Base-by-base conservation (phyloP, 1,140 invertebrate species). In the Formica selysi region DNA sequence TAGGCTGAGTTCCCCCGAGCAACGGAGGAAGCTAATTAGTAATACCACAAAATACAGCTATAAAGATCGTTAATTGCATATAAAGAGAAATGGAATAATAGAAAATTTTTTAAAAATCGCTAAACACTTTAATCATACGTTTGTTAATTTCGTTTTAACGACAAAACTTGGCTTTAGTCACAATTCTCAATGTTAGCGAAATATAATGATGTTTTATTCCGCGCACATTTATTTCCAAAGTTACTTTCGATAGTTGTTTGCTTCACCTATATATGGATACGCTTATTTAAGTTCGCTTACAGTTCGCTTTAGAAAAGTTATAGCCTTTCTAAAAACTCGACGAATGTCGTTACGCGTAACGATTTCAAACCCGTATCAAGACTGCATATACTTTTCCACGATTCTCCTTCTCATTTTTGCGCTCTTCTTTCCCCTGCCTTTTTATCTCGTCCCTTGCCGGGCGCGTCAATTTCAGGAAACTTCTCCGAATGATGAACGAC, bases 311-410 rank as follows among this genome's bases (percentile, higher is more conserved):
- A 57, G 68, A 80, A 87, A 90, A 89, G 88, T 90, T 87, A 70
- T 19, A 11, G 65, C 70, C 80, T 85, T 83, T 87, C 89, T 87
- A 81, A 87, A 90, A 76, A 86, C 54, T 90, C 89, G 89, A 91
- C 90, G 86, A 90, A 88, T 90, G 78, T 90, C 88, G 61, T 91
- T 90, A 86, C 81, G 61, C 84, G 86, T 59, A 76, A 78, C 84
- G 65, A 67, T 89, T 85, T 81, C 61, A 61, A 38, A 26, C 36
- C 51, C 65, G 54, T 87, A 90, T 87, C 80, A 70, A 62, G 26
- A 48, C 59, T 76, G 70, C 74, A 70, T 80, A 70, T 54, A 76
- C 71, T 73, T 76, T 80, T 81, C 48, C 79, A n/a, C 44, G 44
- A 51, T 51, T 51, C 48, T 48, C 41, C 65, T 26, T 26, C 5